Evolutionary conservation across 2,797 vertebrate genomes (phyloP).

Genomic region (Brotula barbata): DNA sequence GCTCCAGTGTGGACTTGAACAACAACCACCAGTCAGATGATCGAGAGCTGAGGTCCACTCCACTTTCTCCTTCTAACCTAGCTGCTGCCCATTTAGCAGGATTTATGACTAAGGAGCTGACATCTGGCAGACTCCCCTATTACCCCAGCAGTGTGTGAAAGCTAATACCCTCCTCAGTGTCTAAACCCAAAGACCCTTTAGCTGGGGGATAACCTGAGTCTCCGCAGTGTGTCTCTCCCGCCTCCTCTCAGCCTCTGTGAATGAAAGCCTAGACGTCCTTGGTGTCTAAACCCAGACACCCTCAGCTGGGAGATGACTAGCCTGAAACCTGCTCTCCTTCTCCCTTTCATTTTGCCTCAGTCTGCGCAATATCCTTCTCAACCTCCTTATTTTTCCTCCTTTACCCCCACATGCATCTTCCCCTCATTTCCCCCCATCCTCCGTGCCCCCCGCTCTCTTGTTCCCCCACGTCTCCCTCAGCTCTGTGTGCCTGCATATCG

Average conservation of each 20-base stretch:
- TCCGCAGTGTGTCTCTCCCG: constrained; percentile 55
- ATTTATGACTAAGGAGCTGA: constrained; percentile 77
- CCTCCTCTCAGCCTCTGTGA: constrained; percentile 49
- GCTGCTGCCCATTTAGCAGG: constrained; percentile 77
- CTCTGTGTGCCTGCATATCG: constrained; percentile 49
- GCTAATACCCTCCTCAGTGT: constrained; percentile 77
- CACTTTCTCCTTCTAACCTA: constrained; percentile 42
- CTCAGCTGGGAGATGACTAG: constrained; percentile 55
- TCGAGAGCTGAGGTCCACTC: constrained; percentile 66
- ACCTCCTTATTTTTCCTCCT: constrained; percentile 13
- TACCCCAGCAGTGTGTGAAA: constrained; percentile 78
- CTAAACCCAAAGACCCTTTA: constrained; percentile 75
- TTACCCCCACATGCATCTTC: constrained; percentile 10
- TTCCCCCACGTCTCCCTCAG: constrained; percentile 7
- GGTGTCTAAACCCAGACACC: constrained; percentile 59
- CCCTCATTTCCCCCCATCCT: constrained; percentile 6
- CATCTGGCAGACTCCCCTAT: constrained; percentile 79
- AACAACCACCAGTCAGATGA: constrained; percentile 52
- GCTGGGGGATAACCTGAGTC: constrained; percentile 74
- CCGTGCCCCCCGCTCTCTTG: neutral
- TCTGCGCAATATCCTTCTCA: neutral
- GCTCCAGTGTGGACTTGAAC: constrained; percentile 43
- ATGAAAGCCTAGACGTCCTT: constrained; percentile 68
- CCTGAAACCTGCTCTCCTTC: constrained; percentile 24
- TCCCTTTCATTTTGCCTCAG: constrained; percentile 18